These are phyloP conservation scores for Corynorhinus townsendii DNA, from an alignment of 2,113 vertebrate genomes.

Conservation along the genomic window DNA sequence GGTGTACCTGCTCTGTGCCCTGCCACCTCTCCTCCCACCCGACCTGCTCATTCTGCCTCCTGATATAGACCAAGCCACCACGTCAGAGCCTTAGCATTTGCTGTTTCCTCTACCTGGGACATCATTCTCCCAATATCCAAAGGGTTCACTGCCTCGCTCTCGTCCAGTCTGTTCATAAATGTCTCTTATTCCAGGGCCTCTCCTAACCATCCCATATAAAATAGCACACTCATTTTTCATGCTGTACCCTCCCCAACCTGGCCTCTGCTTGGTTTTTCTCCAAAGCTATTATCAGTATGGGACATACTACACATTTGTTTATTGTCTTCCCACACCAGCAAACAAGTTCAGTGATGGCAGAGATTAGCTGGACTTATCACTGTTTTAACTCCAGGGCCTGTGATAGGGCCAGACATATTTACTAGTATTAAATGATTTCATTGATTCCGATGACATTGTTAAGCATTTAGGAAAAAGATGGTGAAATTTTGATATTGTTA, in stretches of 20 bases:
- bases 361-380: not conserved
- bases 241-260: not conserved
- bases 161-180: not conserved
- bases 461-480: not conserved
- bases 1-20: not conserved
- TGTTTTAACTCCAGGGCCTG: not conserved
- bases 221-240: accelerated
- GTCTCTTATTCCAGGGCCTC: not conserved
- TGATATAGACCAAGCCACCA: not conserved
- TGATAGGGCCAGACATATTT: not conserved
- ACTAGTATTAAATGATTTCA: not conserved
- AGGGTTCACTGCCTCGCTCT: not conserved
- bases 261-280: not conserved
- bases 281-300: not conserved
- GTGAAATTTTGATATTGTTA: not conserved
- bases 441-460: not conserved
- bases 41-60: not conserved
- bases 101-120: not conserved
- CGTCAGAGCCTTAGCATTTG: not conserved
- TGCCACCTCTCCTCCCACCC: accelerated
- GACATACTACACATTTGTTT: not conserved
- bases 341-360: not conserved
- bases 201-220: not conserved
- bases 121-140: not conserved
- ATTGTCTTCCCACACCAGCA: not conserved